Evolutionary conservation across 64 coral and sea anemone species (phyloP).

Genomic region (Astreopora myriophthalma): DNA sequence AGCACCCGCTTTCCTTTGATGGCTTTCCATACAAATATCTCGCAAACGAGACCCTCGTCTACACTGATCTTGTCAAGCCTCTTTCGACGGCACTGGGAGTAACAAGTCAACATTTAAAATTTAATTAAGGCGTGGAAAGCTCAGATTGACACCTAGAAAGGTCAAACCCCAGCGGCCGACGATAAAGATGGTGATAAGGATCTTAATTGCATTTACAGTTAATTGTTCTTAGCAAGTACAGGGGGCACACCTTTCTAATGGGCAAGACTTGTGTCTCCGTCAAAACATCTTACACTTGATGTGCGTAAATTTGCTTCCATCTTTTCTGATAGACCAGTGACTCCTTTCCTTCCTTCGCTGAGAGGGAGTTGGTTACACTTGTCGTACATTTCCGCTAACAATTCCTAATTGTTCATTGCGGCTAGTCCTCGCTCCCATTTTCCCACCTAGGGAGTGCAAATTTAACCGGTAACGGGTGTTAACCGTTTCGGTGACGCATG

Average conservation of each 20-base stretch:
- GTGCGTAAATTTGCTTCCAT: slow-evolving; percentile 29
- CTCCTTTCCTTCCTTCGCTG: slow-evolving; percentile 70
- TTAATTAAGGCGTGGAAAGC: slow-evolving; percentile 88
- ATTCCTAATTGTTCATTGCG: slow-evolving; percentile 82
- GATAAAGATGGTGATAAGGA: slow-evolving; percentile 91
- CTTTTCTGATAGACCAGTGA: slow-evolving; percentile 50
- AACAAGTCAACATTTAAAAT: slow-evolving; percentile 78
- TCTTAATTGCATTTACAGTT: slow-evolving; percentile 99
- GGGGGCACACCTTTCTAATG: slow-evolving; percentile 69
- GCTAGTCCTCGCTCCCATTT: slow-evolving; percentile 62
- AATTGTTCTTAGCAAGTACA: slow-evolving; percentile 86
- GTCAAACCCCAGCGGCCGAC: slow-evolving; percentile 86
- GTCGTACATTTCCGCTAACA: slow-evolving; percentile 99
- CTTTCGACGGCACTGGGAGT: slow-evolving; percentile 24
- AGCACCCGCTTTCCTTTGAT: neutral
- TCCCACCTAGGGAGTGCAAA: slow-evolving; percentile 70
- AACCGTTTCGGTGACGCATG: slow-evolving; percentile 68
- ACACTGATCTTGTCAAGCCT: slow-evolving; percentile 1
- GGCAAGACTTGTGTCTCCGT: slow-evolving; percentile 38
- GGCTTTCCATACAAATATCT: neutral
- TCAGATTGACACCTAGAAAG: slow-evolving; percentile 93
- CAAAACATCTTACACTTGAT: slow-evolving; percentile 34
- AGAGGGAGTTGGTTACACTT: slow-evolving; percentile 83
- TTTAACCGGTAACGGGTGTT: slow-evolving; percentile 47
- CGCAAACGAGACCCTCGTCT: slow-evolving; percentile 27